phyloP scores from a whole-genome alignment of 2,113 vertebrate genomes.

The Callaeas wilsoni region DNA sequence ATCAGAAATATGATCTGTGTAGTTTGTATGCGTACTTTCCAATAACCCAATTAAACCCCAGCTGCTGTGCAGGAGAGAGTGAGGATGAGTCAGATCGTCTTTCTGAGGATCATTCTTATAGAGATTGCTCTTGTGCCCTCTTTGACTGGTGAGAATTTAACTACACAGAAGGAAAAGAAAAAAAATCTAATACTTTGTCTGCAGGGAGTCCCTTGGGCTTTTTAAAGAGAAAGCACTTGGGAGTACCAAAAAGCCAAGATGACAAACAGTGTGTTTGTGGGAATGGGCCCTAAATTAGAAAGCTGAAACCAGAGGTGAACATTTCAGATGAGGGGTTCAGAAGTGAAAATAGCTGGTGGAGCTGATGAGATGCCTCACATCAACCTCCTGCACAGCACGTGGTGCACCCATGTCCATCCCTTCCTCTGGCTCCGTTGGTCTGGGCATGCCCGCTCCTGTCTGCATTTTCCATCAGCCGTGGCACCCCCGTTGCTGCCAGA shows the following conservation, averaged over 20 bases:
- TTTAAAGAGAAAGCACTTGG: not conserved
- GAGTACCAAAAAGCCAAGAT: not conserved
- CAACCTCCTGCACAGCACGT: not conserved
- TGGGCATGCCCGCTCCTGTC: not conserved
- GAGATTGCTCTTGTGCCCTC: not conserved
- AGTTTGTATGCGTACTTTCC: not conserved
- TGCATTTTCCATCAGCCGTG: conserved; percentile 56
- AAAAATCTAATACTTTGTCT: not conserved
- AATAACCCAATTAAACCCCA: not conserved
- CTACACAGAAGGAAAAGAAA: not conserved
- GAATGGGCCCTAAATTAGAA: not conserved
- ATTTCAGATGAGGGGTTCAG: not conserved
- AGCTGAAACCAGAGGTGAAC: not conserved
- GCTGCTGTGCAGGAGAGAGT: not conserved
- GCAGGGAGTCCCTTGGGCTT: not conserved
- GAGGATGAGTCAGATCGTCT: not conserved
- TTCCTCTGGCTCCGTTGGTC: not conserved
- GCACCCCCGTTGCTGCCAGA: conserved; percentile 77
- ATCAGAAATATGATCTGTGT: not conserved
- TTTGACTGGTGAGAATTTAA: not conserved
- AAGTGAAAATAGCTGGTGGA: not conserved
- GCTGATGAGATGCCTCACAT: not conserved
- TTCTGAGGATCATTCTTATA: not conserved
- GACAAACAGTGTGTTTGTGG: not conserved
- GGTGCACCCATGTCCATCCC: not conserved